A percentile compares a stretch with the other conserved stretches of the same genome.
Evolutionary conservation across 2,113 vertebrate species (phyloP).

Genomic region (Halichoerus grypus): DNA sequence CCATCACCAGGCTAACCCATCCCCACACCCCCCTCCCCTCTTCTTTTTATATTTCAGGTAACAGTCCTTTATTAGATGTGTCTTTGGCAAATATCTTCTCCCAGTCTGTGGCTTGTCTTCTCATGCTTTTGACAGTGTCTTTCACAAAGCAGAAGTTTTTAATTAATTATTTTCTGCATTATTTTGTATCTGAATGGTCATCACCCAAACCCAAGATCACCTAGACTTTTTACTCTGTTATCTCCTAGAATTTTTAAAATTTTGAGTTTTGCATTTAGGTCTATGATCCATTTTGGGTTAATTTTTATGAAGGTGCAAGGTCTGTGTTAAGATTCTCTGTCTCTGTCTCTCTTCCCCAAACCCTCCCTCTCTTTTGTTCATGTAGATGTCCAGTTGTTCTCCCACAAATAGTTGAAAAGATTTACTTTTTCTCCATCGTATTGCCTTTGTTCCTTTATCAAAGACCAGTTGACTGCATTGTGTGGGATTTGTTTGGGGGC

Average conservation of each 20-base stretch:
- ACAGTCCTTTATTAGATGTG: background rate
- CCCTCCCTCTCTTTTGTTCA: background rate
- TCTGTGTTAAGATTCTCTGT: background rate
- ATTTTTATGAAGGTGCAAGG: background rate
- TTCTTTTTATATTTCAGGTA: background rate
- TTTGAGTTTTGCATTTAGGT: background rate
- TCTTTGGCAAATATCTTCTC: constrained; percentile 4
- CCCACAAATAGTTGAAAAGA: background rate
- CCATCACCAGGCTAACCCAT: too few species aligned
- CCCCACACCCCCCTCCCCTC: too few species aligned
- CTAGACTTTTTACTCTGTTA: background rate
- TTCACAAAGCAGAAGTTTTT: background rate
- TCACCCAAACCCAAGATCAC: background rate
- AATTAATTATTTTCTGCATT: background rate
- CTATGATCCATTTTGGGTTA: background rate
- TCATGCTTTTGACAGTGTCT: background rate
- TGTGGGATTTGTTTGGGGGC: background rate
- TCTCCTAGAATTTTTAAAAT: background rate
- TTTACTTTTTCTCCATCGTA: background rate
- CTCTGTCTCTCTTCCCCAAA: background rate
- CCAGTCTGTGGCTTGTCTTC: background rate
- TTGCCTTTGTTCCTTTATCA: background rate
- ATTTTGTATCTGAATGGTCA: background rate
- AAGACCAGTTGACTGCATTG: background rate
- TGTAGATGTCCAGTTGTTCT: background rate